Evolutionary conservation across 2,888 invertebrate genomes (phyloP).

Genomic region (Hoplodrina blanda): DNA sequence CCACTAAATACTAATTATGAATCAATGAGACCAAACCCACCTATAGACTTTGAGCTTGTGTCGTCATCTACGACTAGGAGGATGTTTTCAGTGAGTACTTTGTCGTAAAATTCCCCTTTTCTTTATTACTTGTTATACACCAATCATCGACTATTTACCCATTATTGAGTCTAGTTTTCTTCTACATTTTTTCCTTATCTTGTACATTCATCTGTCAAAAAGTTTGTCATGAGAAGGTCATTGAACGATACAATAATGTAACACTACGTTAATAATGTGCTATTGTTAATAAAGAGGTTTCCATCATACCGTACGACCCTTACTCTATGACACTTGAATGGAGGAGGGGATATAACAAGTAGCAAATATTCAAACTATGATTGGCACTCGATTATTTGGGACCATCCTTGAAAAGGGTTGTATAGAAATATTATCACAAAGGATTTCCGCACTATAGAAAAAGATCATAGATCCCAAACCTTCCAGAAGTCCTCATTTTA

Average conservation of each 20-base stretch:
- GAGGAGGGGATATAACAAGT: constrained; percentile 2
- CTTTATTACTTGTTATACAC: too few species aligned
- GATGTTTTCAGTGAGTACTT: too few species aligned
- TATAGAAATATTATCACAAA: constrained; percentile 12
- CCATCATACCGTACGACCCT: background rate
- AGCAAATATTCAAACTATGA: constrained; percentile 20
- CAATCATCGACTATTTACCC: too few species aligned
- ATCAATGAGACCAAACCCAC: too few species aligned
- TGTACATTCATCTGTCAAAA: constrained; percentile 4
- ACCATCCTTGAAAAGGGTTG: constrained; percentile 16
- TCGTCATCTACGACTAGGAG: too few species aligned
- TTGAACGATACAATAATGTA: constrained; percentile 16
- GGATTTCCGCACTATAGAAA: constrained; percentile 16
- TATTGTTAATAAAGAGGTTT: constrained; percentile 29
- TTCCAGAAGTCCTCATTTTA: background rate
- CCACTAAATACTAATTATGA: too few species aligned
- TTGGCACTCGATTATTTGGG: constrained; percentile 7
- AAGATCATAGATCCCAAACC: background rate
- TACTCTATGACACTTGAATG: constrained; percentile 21
- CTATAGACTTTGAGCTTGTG: too few species aligned
- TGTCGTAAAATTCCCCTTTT: too few species aligned
- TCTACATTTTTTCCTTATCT: background rate
- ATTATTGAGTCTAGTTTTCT: background rate
- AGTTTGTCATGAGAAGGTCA: constrained; percentile 15
- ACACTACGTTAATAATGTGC: constrained; percentile 1